phyloP scores from a whole-genome alignment of 2,797 vertebrate genomes.

The Gobionotothen gibberifrons region DNA sequence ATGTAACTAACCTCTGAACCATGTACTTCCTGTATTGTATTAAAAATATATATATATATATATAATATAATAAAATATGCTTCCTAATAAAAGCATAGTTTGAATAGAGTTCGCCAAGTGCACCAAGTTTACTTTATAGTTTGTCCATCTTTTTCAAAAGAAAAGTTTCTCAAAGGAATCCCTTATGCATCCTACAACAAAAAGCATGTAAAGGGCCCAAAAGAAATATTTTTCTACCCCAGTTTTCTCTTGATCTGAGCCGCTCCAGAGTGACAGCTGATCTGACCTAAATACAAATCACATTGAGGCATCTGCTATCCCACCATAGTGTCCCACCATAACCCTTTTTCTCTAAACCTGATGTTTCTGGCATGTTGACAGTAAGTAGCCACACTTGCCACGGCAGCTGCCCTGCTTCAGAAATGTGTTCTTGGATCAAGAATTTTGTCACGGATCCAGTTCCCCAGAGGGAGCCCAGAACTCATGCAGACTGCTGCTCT shows the following conservation, averaged over 20 bases:
- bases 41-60: no score
- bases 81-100: constrained; percentile 8
- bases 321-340: constrained; percentile 41
- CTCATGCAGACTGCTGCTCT: constrained; percentile 67
- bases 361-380: constrained; percentile 67
- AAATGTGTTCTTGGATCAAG: constrained; percentile 68
- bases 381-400: constrained; percentile 69
- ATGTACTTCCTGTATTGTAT: constrained; percentile 39
- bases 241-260: constrained; percentile 45
- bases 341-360: constrained; percentile 66
- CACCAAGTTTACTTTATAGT: not conserved
- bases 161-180: constrained; percentile 16
- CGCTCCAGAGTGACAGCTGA: constrained; percentile 56
- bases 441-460: constrained; percentile 78
- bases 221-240: not conserved
- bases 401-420: constrained; percentile 76
- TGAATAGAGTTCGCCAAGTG: not conserved
- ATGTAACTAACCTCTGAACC: constrained; percentile 41
- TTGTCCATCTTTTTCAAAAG: constrained; percentile 19
- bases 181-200: constrained; percentile 16
- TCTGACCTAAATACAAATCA: constrained; percentile 70
- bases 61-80: no score
- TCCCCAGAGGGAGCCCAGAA: constrained; percentile 73
- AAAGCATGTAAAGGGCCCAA: constrained; percentile 8
- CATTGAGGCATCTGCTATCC: constrained; percentile 34